A percentile compares a stretch with the other conserved stretches of the same genome.
These are phyloP conservation scores for Myrmecobius fasciatus DNA, from an alignment of 2,113 vertebrate genomes.

Conservation along the genomic window DNA sequence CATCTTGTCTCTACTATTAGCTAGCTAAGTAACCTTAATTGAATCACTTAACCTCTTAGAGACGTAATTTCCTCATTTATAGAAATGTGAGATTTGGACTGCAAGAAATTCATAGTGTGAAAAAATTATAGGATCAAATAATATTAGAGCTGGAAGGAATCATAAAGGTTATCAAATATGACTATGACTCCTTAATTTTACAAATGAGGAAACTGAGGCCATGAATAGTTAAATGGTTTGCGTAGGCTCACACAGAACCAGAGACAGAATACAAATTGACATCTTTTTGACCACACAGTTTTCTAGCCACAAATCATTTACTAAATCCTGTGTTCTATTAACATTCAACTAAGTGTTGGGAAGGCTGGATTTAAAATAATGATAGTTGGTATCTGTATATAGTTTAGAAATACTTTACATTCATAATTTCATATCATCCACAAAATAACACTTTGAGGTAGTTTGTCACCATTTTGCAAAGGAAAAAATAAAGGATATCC, in stretches of 20 bases:
- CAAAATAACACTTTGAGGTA: neutral
- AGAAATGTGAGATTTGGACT: conserved; percentile 30
- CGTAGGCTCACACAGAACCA: neutral
- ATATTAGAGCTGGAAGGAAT: neutral
- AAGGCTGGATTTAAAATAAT: neutral
- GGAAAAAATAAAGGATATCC: neutral
- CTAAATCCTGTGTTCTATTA: neutral
- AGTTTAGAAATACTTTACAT: neutral
- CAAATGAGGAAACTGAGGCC: neutral
- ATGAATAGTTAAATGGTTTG: neutral
- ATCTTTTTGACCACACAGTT: neutral
- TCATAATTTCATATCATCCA: neutral
- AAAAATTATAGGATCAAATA: conserved; percentile 9
- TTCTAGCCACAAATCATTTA: neutral
- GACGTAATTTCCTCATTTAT: conserved; percentile 37
- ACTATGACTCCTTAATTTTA: neutral
- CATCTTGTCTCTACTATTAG: neutral
- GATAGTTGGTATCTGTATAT: neutral
- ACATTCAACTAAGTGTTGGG: neutral
- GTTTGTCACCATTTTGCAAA: neutral
- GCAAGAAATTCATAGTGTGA: conserved; percentile 17
- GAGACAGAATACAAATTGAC: neutral
- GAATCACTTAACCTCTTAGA: conserved; percentile 47
- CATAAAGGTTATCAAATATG: neutral
- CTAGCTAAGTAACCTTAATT: conserved; percentile 17